Percentiles rank a stretch among this genome's conserved stretches.
Conservation (phyloP, 2,888 invertebrate genomes). For the Drosophila nigricruria region DNA sequence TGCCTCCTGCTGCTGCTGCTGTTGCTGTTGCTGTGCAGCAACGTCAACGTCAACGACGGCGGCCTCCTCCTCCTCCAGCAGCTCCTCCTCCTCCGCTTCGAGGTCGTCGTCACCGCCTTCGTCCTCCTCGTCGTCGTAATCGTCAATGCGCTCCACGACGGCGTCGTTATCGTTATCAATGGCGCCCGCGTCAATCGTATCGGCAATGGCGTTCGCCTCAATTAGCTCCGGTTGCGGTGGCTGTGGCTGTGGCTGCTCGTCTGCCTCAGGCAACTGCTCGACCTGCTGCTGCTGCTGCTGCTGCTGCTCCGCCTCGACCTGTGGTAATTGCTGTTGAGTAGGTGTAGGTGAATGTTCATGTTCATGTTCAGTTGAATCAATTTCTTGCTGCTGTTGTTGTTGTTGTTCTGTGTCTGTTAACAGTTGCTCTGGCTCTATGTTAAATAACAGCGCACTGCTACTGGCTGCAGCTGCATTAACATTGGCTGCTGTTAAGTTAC, state of each 20-base stretch:
- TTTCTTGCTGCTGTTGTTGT: constrained; percentile 35
- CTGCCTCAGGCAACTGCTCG: constrained; percentile 1
- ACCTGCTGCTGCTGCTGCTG: constrained; percentile 20
- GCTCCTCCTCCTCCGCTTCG: constrained; percentile 36
- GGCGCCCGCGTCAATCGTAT: constrained; percentile 70
- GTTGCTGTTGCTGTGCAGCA: constrained; percentile 6
- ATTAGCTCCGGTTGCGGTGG: constrained; percentile 39
- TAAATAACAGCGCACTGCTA: constrained; percentile 32
- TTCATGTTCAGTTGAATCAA: constrained; percentile 51
- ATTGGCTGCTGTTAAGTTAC: constrained; percentile 43
- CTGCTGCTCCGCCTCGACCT: constrained; percentile 19
- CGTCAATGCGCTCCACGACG: constrained; percentile 77
- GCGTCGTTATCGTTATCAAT: constrained; percentile 63
- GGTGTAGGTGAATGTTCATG: constrained; percentile 76
- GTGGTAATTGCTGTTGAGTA: constrained; percentile 69
- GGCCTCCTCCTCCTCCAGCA: constrained; percentile 30
- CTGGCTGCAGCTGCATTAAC: constrained; percentile 43
- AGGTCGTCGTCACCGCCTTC: constrained; percentile 58
- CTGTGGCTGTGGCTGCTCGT: constrained; percentile 24
- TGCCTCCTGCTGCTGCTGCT: neutral
- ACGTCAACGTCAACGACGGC: constrained; percentile 21
- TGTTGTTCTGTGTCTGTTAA: constrained; percentile 39
- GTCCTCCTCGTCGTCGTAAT: constrained; percentile 71
- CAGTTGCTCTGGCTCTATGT: constrained; percentile 26
- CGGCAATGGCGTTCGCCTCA: constrained; percentile 65